These are phyloP conservation scores for Microctenopoma lineatum DNA, from an alignment of 2,797 vertebrate genomes.

Conservation along the genomic window DNA sequence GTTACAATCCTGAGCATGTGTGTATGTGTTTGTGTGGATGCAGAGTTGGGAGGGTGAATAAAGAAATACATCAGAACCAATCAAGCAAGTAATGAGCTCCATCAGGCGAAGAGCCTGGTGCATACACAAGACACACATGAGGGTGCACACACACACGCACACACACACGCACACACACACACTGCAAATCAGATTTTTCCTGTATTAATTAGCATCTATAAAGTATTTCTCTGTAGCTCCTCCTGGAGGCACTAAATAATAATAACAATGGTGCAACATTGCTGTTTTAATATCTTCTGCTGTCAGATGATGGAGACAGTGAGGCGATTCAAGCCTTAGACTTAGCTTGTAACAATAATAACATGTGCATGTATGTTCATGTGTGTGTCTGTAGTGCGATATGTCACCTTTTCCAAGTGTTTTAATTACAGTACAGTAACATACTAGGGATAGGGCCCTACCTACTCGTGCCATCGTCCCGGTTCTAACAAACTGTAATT, in stretches of 20 bases:
- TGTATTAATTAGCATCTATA: slow-evolving; percentile 75
- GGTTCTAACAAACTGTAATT: not conserved
- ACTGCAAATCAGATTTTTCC: no score
- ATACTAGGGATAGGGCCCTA: no score
- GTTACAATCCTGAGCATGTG: slow-evolving; percentile 30
- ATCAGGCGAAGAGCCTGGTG: slow-evolving; percentile 59
- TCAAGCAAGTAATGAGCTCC: slow-evolving; percentile 72
- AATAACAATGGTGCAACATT: slow-evolving; percentile 54
- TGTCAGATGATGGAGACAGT: slow-evolving; percentile 17
- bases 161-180: slow-evolving; percentile 3
- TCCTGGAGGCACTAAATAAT: slow-evolving; percentile 60
- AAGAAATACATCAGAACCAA: slow-evolving; percentile 49
- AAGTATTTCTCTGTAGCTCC: slow-evolving; percentile 44
- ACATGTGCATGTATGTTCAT: slow-evolving; percentile 5
- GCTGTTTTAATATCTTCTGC: slow-evolving; percentile 29
- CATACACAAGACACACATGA: slow-evolving; percentile 46
- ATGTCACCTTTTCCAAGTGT: not conserved
- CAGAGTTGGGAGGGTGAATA: slow-evolving; percentile 31
- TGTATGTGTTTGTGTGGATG: not conserved
- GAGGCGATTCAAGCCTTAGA: slow-evolving; percentile 17
- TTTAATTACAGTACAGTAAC: not conserved
- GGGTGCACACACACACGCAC: no score
- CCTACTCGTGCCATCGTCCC: no score
- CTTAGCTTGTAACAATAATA: slow-evolving; percentile 24
- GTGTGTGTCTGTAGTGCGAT: slow-evolving; percentile 2